Evolutionary conservation across 2,113 vertebrate genomes (phyloP).

Genomic region (Plecotus auritus): DNA sequence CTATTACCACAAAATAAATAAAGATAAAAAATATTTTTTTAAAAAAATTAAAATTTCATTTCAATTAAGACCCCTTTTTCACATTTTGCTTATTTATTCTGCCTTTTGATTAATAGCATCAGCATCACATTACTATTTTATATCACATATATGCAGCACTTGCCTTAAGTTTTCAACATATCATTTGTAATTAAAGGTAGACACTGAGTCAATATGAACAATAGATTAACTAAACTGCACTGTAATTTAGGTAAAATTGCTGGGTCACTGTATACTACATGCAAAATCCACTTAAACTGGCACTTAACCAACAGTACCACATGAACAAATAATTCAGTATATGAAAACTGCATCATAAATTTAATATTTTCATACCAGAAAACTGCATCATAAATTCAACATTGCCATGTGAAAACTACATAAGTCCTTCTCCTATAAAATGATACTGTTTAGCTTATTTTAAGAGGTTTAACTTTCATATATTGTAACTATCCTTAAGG

Average conservation of each 20-base stretch:
- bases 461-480: constrained; percentile 79
- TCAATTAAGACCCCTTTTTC: constrained; percentile 84
- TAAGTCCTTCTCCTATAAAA: constrained; percentile 74
- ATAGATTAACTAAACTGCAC: constrained; percentile 79
- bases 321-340: constrained; percentile 63
- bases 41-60: constrained; percentile 83
- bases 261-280: constrained; percentile 78
- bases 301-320: constrained; percentile 72
- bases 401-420: constrained; percentile 69
- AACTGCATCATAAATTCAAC: constrained; percentile 72
- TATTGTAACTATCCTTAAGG: constrained; percentile 73
- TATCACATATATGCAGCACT: constrained; percentile 75
- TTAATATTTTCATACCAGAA: constrained; percentile 72
- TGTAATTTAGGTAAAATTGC: constrained; percentile 81
- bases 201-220: constrained; percentile 77
- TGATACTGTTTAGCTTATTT: constrained; percentile 81
- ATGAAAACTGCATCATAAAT: constrained; percentile 75
- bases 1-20: constrained; percentile 90
- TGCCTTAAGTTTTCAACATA: constrained; percentile 74
- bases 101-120: constrained; percentile 85
- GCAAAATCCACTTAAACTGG: constrained; percentile 72
- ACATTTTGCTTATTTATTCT: constrained; percentile 81
- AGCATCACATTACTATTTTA: constrained; percentile 72
- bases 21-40: constrained; percentile 86
- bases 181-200: constrained; percentile 73